Conservation (phyloP, 1,140 invertebrate genomes). For the Trichonephila clavipes region DNA sequence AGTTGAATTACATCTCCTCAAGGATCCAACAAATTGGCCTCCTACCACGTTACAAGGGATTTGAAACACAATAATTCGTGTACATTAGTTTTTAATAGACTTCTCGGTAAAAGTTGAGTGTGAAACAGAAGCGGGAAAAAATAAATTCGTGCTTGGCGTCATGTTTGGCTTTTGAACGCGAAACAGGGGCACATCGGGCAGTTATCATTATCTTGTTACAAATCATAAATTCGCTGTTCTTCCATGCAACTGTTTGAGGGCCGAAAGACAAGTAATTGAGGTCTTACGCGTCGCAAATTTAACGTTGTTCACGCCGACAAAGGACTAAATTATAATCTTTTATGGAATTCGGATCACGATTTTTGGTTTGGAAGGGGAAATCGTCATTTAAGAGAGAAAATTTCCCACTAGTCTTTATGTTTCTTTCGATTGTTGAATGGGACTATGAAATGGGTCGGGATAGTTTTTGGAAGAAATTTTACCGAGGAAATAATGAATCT, state of each 20-base stretch:
- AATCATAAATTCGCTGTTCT: constrained; percentile 11
- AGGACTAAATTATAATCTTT: not conserved
- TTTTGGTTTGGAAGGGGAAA: not conserved
- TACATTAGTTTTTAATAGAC: constrained; percentile 25
- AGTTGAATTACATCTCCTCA: constrained; percentile 1
- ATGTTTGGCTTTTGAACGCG: not conserved
- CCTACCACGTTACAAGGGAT: not conserved
- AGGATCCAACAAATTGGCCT: constrained; percentile 26
- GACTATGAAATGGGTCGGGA: not conserved
- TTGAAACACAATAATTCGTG: constrained; percentile 14
- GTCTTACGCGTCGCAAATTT: not conserved
- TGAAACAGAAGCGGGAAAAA: not conserved
- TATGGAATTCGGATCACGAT: constrained; percentile 10
- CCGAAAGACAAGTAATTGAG: constrained; percentile 23
- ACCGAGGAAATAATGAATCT: not conserved
- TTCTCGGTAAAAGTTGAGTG: not conserved
- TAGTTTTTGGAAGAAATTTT: not conserved
- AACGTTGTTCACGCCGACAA: constrained; percentile 14
- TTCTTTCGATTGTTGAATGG: not conserved
- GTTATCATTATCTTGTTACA: constrained; percentile 59
- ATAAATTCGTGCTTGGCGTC: not conserved
- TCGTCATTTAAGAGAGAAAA: not conserved
- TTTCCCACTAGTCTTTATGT: not conserved
- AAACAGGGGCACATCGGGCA: not conserved
- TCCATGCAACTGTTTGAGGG: not conserved